Evolutionary conservation across 2,888 invertebrate species (phyloP).

Genomic region (Rugalucina vietnamica): DNA sequence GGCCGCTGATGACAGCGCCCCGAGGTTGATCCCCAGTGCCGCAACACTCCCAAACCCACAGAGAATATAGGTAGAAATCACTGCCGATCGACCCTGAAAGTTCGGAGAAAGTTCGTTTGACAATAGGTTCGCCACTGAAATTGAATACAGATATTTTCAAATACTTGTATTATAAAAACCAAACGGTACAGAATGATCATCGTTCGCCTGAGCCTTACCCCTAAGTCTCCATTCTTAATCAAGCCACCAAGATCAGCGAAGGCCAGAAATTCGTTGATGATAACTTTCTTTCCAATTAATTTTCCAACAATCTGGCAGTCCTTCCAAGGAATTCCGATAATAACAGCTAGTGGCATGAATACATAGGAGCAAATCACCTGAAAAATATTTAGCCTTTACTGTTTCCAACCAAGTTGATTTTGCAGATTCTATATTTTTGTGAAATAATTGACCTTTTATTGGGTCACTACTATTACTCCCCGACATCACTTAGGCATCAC

Average conservation of each 20-base stretch:
- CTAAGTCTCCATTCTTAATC: constrained; percentile 57
- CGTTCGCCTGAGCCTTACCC: no score
- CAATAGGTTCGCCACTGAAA: no score
- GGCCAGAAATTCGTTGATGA: constrained; percentile 96
- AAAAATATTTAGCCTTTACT: no score
- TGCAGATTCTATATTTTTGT: no score
- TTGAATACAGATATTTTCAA: no score
- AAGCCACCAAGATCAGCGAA: constrained; percentile 88
- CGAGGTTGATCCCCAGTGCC: constrained; percentile 72
- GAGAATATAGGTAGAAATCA: constrained; percentile 73
- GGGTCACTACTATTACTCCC: no score
- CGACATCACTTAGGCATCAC: no score
- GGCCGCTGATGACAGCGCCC: constrained; percentile 67
- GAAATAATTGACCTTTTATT: no score
- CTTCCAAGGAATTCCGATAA: constrained; percentile 89
- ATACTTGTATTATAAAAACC: no score
- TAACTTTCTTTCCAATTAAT: constrained; percentile 94
- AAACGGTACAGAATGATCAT: no score
- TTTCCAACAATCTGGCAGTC: constrained; percentile 91
- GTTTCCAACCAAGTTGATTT: no score
- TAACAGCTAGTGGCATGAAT: constrained; percentile 94
- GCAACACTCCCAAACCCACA: constrained; percentile 78
- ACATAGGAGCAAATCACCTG: constrained; percentile 90
- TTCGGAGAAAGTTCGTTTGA: no score
- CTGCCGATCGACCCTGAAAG: constrained; percentile 58